Percentiles rank a stretch among this genome's conserved stretches.
These are phyloP conservation scores for Polylopha cassiicola DNA, from an alignment of 2,888 invertebrate genomes.

Conservation along the genomic window DNA sequence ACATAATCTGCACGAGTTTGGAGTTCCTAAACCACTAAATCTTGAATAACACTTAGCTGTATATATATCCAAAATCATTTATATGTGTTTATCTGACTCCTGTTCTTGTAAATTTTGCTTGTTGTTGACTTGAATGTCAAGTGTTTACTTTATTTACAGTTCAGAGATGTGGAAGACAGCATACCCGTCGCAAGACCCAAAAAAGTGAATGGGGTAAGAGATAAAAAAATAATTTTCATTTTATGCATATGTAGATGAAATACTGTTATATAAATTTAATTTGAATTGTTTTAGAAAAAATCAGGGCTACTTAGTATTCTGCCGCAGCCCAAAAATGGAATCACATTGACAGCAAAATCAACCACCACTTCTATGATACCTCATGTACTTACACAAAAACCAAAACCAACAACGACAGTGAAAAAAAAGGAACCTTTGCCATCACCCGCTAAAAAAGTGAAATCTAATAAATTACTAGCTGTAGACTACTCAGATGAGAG, in stretches of 20 bases:
- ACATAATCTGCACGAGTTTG: no score
- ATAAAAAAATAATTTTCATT: background rate
- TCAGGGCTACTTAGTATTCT: slow-evolving; percentile 82
- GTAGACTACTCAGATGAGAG: slow-evolving; percentile 63
- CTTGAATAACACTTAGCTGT: no score
- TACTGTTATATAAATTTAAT: slow-evolving; percentile 7
- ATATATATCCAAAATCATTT: no score
- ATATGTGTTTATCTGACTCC: no score
- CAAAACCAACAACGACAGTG: slow-evolving; percentile 38
- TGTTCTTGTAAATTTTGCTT: no score
- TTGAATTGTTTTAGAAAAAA: slow-evolving; percentile 69
- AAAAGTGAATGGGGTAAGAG: slow-evolving; percentile 68
- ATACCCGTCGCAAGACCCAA: slow-evolving; percentile 58
- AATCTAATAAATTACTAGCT: slow-evolving; percentile 35
- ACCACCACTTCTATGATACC: no score
- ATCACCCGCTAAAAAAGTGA: slow-evolving; percentile 39
- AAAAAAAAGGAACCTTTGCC: slow-evolving; percentile 40
- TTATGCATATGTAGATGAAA: background rate
- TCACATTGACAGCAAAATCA: slow-evolving; percentile 50
- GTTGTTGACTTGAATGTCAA: slow-evolving; percentile 7
- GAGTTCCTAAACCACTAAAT: no score
- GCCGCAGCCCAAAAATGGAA: slow-evolving; percentile 80
- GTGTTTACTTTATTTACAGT: slow-evolving; percentile 58
- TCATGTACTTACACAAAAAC: slow-evolving; percentile 63
- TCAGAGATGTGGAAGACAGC: slow-evolving; percentile 76